phyloP scores from a whole-genome alignment of 2,888 invertebrate genomes.

The Marronus borbonicus region DNA sequence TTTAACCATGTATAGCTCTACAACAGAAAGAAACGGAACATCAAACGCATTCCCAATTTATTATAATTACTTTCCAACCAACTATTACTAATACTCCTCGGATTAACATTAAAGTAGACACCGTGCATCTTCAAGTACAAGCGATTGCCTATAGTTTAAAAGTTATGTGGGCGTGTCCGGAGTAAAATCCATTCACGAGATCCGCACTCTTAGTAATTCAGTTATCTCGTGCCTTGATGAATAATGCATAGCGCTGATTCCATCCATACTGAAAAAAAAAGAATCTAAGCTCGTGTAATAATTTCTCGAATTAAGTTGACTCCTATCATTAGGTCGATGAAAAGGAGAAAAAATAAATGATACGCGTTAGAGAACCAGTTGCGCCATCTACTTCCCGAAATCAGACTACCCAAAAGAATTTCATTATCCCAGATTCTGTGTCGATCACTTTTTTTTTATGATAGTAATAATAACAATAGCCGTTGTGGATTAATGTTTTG shows the following conservation, averaged over 20 bases:
- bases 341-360: background rate
- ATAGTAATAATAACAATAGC: no score
- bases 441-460: no score
- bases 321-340: background rate
- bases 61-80: conserved; percentile 29
- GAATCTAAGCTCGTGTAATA: background rate
- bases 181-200: conserved; percentile 31
- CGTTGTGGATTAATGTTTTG: no score
- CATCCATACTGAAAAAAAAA: background rate
- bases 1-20: no score
- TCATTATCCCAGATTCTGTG: no score
- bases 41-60: conserved; percentile 27
- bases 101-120: conserved; percentile 25
- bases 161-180: conserved; percentile 24
- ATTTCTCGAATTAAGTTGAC: background rate
- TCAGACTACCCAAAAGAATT: background rate
- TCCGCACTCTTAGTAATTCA: conserved; percentile 19
- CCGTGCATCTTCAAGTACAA: conserved; percentile 12
- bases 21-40: background rate
- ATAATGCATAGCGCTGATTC: conserved; percentile 5
- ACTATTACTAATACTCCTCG: conserved; percentile 28
- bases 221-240: conserved; percentile 27
- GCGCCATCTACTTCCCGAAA: conserved; percentile 28
- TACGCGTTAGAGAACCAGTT: background rate
- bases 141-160: conserved; percentile 10